These are phyloP conservation scores for Zaprionus davidi DNA, from an alignment of 1,140 invertebrate species.

Conservation along the genomic window DNA sequence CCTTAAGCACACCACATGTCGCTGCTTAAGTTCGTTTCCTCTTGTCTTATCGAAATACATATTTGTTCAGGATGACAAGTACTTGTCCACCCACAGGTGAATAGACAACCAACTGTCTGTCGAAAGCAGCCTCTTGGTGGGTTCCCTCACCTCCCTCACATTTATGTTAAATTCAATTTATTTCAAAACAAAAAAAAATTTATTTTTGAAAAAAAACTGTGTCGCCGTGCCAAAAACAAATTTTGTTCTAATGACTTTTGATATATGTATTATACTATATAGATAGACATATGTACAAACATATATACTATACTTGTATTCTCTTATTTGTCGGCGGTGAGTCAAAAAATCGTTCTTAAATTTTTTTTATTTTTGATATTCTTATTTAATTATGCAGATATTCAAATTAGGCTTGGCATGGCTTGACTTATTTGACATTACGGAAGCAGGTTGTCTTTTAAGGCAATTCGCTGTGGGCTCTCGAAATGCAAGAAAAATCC, in stretches of 20 bases:
- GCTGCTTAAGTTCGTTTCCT: constrained; percentile 54
- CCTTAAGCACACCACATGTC: constrained; percentile 16
- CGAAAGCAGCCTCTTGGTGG: background rate
- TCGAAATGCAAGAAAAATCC: constrained; percentile 22
- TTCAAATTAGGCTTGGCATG: constrained; percentile 57
- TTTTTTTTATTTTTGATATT: constrained; percentile 43
- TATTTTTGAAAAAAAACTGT: constrained; percentile 46
- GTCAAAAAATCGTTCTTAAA: constrained; percentile 53
- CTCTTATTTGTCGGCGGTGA: constrained; percentile 15
- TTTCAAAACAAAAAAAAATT: constrained; percentile 27
- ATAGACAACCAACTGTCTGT: background rate
- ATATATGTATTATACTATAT: constrained; percentile 29
- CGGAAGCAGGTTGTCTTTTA: constrained; percentile 74
- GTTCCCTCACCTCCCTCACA: constrained; percentile 66
- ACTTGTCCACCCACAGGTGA: constrained; percentile 62
- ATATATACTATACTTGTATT: constrained; percentile 5
- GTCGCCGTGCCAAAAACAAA: constrained; percentile 69
- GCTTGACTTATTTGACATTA: constrained; percentile 53
- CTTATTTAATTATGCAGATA: constrained; percentile 71
- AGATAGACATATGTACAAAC: constrained; percentile 15
- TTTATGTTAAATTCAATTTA: constrained; percentile 67
- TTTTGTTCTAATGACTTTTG: constrained; percentile 75
- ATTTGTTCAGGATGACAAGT: constrained; percentile 71
- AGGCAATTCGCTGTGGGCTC: constrained; percentile 40
- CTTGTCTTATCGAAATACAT: constrained; percentile 63